phyloP scores from a whole-genome alignment of 2,113 vertebrate genomes.

The Thinocorus orbignyianus region DNA sequence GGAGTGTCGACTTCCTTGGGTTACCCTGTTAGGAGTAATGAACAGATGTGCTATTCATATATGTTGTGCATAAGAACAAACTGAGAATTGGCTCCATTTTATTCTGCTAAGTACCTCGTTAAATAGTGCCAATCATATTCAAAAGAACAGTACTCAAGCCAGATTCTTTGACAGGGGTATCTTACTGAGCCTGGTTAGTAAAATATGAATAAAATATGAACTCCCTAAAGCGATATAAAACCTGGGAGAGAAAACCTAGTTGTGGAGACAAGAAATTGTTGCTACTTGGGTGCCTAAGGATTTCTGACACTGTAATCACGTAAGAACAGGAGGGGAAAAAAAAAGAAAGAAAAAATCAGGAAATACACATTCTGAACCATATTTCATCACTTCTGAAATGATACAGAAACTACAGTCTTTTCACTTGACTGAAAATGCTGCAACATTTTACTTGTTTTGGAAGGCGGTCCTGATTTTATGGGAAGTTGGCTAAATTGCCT shows the following conservation, averaged over 20 bases:
- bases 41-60: slow-evolving; percentile 28
- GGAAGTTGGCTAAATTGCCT: background rate
- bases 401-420: background rate
- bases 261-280: background rate
- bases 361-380: background rate
- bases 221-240: background rate
- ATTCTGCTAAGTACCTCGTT: background rate
- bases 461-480: background rate
- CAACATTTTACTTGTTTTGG: background rate
- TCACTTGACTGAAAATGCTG: background rate
- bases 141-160: background rate
- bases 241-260: background rate
- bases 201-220: slow-evolving; percentile 26
- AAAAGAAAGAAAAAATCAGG: too few relatives aligned
- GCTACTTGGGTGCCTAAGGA: background rate
- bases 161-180: background rate
- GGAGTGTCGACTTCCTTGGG: background rate
- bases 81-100: background rate
- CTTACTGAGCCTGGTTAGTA: background rate
- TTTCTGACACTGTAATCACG: background rate
- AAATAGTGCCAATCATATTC: background rate
- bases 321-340: background rate
- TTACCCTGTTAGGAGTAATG: background rate
- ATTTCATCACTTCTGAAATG: background rate
- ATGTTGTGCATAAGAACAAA: background rate